phyloP scores from a whole-genome alignment of 2,797 vertebrate genomes.

The Meriones psammophilus region DNA sequence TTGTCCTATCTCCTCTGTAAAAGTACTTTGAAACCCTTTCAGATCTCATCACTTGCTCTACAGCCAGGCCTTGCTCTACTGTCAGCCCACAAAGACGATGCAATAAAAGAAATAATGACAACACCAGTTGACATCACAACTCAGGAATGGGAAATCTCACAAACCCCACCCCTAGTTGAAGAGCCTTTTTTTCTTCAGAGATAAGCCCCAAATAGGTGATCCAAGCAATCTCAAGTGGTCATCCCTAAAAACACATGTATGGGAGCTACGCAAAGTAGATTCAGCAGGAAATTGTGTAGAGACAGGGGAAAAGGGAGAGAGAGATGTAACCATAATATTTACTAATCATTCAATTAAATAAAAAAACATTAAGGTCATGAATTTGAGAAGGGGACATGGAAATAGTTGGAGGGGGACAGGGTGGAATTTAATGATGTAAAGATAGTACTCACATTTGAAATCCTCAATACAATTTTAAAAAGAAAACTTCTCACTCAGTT shows the following conservation, averaged over 20 bases:
- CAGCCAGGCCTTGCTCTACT: not conserved
- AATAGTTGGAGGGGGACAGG: not conserved
- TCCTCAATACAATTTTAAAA: not conserved
- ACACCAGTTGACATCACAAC: not conserved
- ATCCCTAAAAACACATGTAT: not conserved
- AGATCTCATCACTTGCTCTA: not conserved
- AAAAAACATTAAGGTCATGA: not conserved
- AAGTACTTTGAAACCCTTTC: not conserved
- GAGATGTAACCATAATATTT: not conserved
- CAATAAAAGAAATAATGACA: not conserved
- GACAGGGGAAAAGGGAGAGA: not conserved
- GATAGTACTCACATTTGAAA: too few relatives aligned
- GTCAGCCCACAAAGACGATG: not conserved
- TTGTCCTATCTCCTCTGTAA: not conserved
- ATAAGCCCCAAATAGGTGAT: fast-evolving
- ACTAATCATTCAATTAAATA: not conserved
- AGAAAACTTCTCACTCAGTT: not conserved
- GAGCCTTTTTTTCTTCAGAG: too few relatives aligned
- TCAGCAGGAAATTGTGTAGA: not conserved
- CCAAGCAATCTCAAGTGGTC: not conserved
- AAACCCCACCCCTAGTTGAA: not conserved
- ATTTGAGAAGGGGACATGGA: not conserved
- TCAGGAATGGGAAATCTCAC: not conserved
- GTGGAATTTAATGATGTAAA: not conserved
- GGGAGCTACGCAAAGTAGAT: not conserved